Evolutionary conservation across 2,888 invertebrate species (phyloP), one percentile per base, ranked within the genome.

Genomic region (Coecobrya sp.): DNA sequence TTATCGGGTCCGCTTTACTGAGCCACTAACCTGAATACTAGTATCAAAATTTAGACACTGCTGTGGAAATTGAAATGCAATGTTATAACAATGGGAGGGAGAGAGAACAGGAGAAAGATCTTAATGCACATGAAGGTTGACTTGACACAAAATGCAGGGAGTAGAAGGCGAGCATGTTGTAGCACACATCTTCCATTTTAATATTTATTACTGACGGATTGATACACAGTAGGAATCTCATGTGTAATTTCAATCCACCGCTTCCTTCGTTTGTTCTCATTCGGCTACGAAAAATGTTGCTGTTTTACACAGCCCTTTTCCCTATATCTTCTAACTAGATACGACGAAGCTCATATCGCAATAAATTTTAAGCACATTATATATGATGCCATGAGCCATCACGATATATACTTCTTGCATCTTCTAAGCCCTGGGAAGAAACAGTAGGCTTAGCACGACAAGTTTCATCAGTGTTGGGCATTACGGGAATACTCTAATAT

Each of bases 181-280:
- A 73, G 16, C 30, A 30, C 2, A 4, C 25, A 55, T 27, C 11
- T 79, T 19, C 52, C 27, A 25, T 79, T 79, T 79, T 52, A 49
- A 79, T 79, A 79, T 79, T 79, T 79, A 52, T 84, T 36, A 59
- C 82, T 52, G 79, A 79, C 79, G 52, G 79, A 79, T 79, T 79
- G 79, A 79, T 52, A 79, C 79, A 79, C 65, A 11, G 27, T 16
- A 73, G 73, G 73, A 36, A 73, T 73, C 42, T 42, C 42, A n/a
- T 10, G 22, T 19, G 42, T 22, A 65, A 65, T 65, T 65, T 65
- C 65, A 65, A 27, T 27, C 27, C 27, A 19, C 25, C 25, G 65
- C 65, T 27, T 65, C 25, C 49, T 49, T 49, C 49, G 11, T 49
- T 7, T 49, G 11, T 13, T 49, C 49, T 49, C 5, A n/a, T n/a